Percentiles rank a stretch among this genome's conserved stretches.
These are phyloP conservation scores for Chaenogobius annularis DNA, from an alignment of 2,113 vertebrate genomes.

Conservation along the genomic window DNA sequence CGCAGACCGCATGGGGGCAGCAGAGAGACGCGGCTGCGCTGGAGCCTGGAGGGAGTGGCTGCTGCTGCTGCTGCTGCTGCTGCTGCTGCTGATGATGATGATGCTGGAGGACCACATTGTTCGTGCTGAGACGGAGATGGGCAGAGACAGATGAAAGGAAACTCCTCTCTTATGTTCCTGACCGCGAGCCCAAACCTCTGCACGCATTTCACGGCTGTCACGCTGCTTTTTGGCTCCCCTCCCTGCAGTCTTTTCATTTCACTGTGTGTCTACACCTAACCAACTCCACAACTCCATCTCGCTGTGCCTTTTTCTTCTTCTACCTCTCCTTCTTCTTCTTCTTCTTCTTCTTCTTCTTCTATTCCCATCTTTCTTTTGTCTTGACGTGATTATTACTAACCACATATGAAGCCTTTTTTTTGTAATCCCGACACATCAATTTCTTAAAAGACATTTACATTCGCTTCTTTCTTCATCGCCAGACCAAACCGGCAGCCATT, in stretches of 20 bases:
- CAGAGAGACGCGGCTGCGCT: constrained; percentile 58
- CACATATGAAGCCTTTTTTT: constrained; percentile 43
- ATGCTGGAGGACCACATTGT: constrained; percentile 50
- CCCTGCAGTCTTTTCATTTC: not conserved
- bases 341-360: no score
- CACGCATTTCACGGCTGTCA: constrained; percentile 21
- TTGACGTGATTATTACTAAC: constrained; percentile 51
- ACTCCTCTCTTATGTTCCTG: constrained; percentile 27
- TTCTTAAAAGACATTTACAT: constrained; percentile 45
- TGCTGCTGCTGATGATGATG: constrained; percentile 3
- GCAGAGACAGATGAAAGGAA: constrained; percentile 17
- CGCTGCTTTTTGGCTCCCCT: constrained; percentile 28
- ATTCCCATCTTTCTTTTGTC: not conserved
- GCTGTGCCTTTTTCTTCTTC: constrained; percentile 3
- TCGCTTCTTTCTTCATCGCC: constrained; percentile 40
- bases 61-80: constrained; percentile 33
- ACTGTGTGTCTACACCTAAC: not conserved
- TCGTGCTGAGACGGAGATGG: constrained; percentile 26
- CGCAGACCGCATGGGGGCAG: constrained; percentile 33
- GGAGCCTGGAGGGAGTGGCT: constrained; percentile 64
- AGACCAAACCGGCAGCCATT: constrained; percentile 43
- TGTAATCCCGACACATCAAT: constrained; percentile 62
- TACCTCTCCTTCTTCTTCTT: no score
- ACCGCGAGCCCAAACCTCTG: constrained; percentile 31
- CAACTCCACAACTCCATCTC: constrained; percentile 40